These are phyloP conservation scores for Nomada hirtipes DNA, from an alignment of 2,888 invertebrate genomes.

Conservation along the genomic window DNA sequence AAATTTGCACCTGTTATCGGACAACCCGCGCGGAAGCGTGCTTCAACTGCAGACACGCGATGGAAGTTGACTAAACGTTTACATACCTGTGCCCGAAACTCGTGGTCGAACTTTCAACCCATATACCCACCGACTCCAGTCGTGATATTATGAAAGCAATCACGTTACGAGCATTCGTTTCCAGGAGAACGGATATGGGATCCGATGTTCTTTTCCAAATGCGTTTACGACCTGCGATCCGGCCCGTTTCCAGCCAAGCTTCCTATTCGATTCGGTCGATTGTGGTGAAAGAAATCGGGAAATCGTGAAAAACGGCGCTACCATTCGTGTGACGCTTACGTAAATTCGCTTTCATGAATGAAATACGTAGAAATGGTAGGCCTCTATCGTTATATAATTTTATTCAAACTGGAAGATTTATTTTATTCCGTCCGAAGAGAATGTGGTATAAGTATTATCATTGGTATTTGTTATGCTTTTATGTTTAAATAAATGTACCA, in stretches of 20 bases:
- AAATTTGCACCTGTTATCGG: neutral
- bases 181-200: conserved; percentile 26
- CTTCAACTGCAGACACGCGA: neutral
- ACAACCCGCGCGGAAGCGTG: neutral
- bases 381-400: too few relatives aligned
- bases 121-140: conserved; percentile 4
- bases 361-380: too few relatives aligned
- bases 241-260: conserved; percentile 5
- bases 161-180: conserved; percentile 47
- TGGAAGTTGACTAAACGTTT: neutral
- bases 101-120: conserved; percentile 1
- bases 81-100: neutral
- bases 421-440: too few relatives aligned
- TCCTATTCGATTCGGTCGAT: neutral
- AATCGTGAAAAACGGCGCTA: too few relatives aligned
- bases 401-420: too few relatives aligned
- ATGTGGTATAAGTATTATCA: too few relatives aligned
- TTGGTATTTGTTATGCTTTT: too few relatives aligned
- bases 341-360: too few relatives aligned
- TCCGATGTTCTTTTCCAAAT: conserved; percentile 43
- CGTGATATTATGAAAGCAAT: conserved; percentile 48
- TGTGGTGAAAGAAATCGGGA: neutral
- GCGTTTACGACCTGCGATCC: conserved; percentile 22
- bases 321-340: too few relatives aligned
- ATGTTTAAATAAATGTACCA: too few relatives aligned